Evolutionary conservation across 1,140 invertebrate species (phyloP).

Genomic region (Phthorimaea operculella): DNA sequence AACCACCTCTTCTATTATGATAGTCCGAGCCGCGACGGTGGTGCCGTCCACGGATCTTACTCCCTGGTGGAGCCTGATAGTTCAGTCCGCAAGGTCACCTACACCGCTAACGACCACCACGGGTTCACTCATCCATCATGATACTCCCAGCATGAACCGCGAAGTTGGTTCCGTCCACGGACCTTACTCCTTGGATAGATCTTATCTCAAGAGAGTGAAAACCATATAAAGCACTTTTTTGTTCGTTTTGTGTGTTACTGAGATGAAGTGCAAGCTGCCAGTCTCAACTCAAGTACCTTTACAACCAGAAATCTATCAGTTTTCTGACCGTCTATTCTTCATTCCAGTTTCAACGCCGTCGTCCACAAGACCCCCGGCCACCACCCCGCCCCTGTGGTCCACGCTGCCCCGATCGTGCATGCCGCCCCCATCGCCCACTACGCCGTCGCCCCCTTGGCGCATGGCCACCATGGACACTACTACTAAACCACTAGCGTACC

Average conservation of each 20-base stretch:
- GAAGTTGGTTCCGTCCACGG: conserved; percentile 61
- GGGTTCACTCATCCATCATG: conserved; percentile 25
- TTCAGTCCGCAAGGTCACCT: conserved; percentile 66
- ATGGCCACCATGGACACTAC: conserved; percentile 57
- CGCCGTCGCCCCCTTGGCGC: conserved; percentile 27
- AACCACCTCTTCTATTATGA: too few species aligned
- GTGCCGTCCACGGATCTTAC: conserved; percentile 62
- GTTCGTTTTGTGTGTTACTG: too few species aligned
- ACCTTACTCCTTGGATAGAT: conserved; percentile 64
- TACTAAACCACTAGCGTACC: conserved; percentile 44
- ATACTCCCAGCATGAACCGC: conserved; percentile 51
- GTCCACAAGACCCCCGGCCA: conserved; percentile 63
- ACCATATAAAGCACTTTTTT: too few species aligned
- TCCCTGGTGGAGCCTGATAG: conserved; percentile 66
- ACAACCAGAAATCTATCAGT: too few species aligned
- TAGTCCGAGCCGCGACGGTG: conserved; percentile 59
- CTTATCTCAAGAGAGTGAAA: too few species aligned
- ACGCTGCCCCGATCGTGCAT: conserved; percentile 24
- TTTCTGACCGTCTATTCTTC: too few species aligned
- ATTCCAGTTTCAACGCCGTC: conserved; percentile 64
- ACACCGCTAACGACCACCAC: conserved; percentile 67
- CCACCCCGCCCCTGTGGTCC: conserved; percentile 54
- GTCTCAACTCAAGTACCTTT: too few species aligned
- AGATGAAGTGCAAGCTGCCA: too few species aligned
- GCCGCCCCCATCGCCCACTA: conserved; percentile 30